Evolutionary conservation across 2,888 invertebrate species (phyloP), one percentile per base, ranked within the genome.

Genomic region (Sesamia inferens): DNA sequence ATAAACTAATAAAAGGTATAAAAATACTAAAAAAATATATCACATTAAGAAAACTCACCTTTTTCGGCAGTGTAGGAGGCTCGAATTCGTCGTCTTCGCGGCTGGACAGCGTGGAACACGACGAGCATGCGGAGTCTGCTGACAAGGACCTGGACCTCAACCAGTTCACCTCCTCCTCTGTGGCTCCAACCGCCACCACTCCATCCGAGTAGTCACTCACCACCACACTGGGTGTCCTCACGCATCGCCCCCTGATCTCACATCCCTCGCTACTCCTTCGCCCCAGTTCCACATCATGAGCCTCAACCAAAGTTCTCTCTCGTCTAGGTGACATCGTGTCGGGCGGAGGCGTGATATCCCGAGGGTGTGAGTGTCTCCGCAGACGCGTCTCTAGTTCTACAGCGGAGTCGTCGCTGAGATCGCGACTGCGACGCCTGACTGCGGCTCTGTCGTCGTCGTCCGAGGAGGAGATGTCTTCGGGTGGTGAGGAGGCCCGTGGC

Each of bases 121-220:
- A 97, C 11, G 98, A 98, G 89, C 98, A 98, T 78, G 97, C 97
- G 2, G 98, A 98, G 72, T 97, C 97, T 0, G 97, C 97, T 19
- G 97, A 97, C 82, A 97, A 93, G 0, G 96, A 94, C 67, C 97
- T 88, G 70, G 96, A 91, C 55, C 96, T 85, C 83, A 96, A 88
- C 96, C 96, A 96, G 87, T 93, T 90, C 82, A 94, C 95, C 85
- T 96, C 96, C 86, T 95, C 96, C 71, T 93, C 93, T 0, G 95
- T 95, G 5, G 95, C 96, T 6, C 96, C 96, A 14, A 95, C 95
- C 2, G 94, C 95, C 47, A 93, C 90, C 2, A 93, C 90, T 0
- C 95, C 98, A 88, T 98, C 98, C 0, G 98, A 98, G 89, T 98
- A 98, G 91, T 98, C 98, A 89, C 98, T 98, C 59, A 98, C 98